Base-by-base conservation (phyloP, 1,140 invertebrate genomes). In the Monomorium pharaonis region DNA sequence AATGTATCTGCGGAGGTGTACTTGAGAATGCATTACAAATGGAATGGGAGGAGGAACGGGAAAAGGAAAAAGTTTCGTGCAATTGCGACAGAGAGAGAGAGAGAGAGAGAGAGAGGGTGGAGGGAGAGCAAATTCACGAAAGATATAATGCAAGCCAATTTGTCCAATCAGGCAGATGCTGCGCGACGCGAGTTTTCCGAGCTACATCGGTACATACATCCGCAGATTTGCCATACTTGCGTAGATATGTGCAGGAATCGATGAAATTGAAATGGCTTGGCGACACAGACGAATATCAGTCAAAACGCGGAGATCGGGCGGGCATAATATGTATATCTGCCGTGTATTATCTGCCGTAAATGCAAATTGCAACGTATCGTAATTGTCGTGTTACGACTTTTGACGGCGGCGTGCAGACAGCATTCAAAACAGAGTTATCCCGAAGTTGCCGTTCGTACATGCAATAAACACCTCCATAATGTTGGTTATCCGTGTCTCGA, bases 141-240 rank as follows among this genome's bases (percentile, higher is more conserved):
- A 24, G 49, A 58, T 84, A 88, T 86, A 90, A 90, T 85, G 84
- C 70, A 16, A 63, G 54, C 44, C 86, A 74, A 88, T 89, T 90
- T 83, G 72, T 3, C 72, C 88, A 86, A 90, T 90, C 88, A 84
- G 76, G 76, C 77, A 89, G 88, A 90, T 76, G 63, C 42, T 60
- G 54, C 2, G 18, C 24, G 54, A 88, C 77, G 44, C 30, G 87
- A 86, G 37, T 78, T 89, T 89, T 84, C 74, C 33, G 49, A 27
- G 18, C 12, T 37, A 18, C 51, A 33, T 42, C 33, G n/a, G 56
- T 18, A 42, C 75, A 87, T 18, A 42, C 75, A 87, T 81, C 37
- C n/a, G 14, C 5, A n/a, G 44, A 42, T 65, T 54, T 42, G 47
- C 63, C 56, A 16, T 27, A 27, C 24, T 86, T 54, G 14, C 18